Conservation (phyloP, 2,797 vertebrate species). For the Liparis tanakae region DNA sequence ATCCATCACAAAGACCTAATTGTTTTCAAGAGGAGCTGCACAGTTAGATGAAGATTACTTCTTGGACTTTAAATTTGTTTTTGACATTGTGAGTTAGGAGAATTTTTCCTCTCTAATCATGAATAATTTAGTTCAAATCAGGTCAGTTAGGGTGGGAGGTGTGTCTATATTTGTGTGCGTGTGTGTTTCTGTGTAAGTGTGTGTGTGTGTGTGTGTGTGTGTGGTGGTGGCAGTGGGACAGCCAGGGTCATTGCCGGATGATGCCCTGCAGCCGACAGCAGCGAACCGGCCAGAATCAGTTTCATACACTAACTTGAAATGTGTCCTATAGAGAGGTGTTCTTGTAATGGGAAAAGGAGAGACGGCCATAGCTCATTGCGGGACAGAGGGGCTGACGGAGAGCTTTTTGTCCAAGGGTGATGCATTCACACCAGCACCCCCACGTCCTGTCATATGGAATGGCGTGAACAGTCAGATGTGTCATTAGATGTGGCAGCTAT, state of each 20-base stretch:
- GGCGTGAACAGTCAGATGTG: slow-evolving; percentile 81
- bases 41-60: slow-evolving; percentile 35
- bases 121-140: slow-evolving; percentile 54
- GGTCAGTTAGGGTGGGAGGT: slow-evolving; percentile 52
- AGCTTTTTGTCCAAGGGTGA: slow-evolving; percentile 77
- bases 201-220: too few relatives aligned
- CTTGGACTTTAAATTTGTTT: slow-evolving; percentile 44
- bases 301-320: slow-evolving; percentile 69
- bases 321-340: slow-evolving; percentile 64
- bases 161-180: slow-evolving; percentile 11
- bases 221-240: slow-evolving; percentile 41
- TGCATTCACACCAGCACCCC: slow-evolving; percentile 82
- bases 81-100: slow-evolving; percentile 18
- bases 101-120: slow-evolving; percentile 31
- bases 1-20: slow-evolving; percentile 13
- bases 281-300: slow-evolving; percentile 63
- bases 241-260: slow-evolving; percentile 56
- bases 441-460: slow-evolving; percentile 81
- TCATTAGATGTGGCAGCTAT: slow-evolving; percentile 83
- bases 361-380: slow-evolving; percentile 72
- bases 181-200: too few relatives aligned
- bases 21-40: slow-evolving; percentile 19
- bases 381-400: slow-evolving; percentile 77
- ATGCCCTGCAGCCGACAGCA: slow-evolving; percentile 61
- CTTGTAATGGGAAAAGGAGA: slow-evolving; percentile 64